phyloP scores from a whole-genome alignment of 1,140 invertebrate genomes.

The Zaprionus vittiger region DNA sequence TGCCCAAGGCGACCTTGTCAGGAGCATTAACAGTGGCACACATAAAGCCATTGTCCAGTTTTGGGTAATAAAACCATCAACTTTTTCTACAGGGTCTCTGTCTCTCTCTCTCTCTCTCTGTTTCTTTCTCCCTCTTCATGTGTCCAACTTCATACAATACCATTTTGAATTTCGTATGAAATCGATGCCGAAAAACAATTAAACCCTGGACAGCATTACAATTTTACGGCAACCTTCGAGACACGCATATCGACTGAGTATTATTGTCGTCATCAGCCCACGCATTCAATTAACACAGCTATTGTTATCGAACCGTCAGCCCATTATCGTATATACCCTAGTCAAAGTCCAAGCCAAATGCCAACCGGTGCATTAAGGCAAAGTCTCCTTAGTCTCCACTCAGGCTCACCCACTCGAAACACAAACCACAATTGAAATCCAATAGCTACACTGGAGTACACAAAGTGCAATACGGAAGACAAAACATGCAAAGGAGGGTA shows the following conservation, averaged over 20 bases:
- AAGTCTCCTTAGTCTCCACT: too few species aligned
- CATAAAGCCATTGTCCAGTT: constrained; percentile 19
- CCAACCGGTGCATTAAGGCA: background rate
- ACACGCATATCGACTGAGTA: background rate
- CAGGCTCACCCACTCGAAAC: constrained; percentile 12
- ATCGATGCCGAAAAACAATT: constrained; percentile 53
- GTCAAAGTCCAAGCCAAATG: background rate
- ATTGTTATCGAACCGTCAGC: constrained; percentile 55
- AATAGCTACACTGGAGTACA: constrained; percentile 28
- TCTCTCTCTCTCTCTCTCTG: background rate
- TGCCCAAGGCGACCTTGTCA: constrained; percentile 44
- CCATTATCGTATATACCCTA: constrained; percentile 6
- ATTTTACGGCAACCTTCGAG: constrained; percentile 58
- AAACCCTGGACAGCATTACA: constrained; percentile 59
- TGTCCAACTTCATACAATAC: constrained; percentile 7
- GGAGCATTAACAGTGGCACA: constrained; percentile 35
- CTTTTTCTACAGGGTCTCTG: constrained; percentile 1
- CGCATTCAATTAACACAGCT: constrained; percentile 71
- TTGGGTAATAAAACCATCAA: constrained; percentile 1
- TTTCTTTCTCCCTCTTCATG: background rate
- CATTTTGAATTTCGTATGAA: constrained; percentile 56
- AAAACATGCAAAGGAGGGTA: constrained; percentile 13
- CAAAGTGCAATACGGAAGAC: constrained; percentile 43
- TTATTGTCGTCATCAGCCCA: constrained; percentile 36
- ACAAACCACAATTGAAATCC: constrained; percentile 41